phyloP scores from a whole-genome alignment of 2,797 vertebrate species.

The Zenarchopterus dispar region DNA sequence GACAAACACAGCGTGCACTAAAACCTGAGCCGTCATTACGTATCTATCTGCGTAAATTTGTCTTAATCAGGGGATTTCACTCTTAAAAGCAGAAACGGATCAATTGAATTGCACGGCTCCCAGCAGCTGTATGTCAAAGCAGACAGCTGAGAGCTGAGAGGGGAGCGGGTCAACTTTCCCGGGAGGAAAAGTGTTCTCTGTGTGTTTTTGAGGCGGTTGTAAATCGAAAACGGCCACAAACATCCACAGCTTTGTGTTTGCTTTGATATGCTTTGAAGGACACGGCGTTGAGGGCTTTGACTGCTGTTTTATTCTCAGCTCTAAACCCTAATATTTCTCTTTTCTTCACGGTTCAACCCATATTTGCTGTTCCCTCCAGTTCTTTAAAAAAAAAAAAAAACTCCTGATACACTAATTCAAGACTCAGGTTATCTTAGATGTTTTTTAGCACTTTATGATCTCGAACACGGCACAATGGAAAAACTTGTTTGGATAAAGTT shows the following conservation, averaged over 20 bases:
- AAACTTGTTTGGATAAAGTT: no score
- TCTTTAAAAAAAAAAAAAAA: no score
- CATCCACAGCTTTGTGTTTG: conserved; percentile 15
- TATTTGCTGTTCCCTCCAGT: no score
- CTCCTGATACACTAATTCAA: no score
- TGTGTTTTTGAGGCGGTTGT: conserved; percentile 14
- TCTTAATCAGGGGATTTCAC: conserved; percentile 1
- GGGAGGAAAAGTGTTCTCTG: conserved; percentile 19
- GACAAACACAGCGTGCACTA: conserved; percentile 43
- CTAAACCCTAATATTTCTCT: background rate
- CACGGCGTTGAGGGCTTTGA: background rate
- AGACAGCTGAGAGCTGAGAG: conserved; percentile 43
- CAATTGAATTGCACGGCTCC: conserved; percentile 30
- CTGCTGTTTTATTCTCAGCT: no score
- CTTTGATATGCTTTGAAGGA: conserved; percentile 3
- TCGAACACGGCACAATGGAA: no score
- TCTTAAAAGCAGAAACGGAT: conserved; percentile 38
- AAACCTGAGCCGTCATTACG: conserved; percentile 38
- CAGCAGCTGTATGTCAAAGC: conserved; percentile 36
- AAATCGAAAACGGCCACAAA: conserved; percentile 8
- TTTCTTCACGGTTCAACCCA: background rate
- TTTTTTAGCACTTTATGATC: no score
- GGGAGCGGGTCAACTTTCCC: conserved; percentile 42
- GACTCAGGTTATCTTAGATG: no score
- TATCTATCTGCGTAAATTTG: background rate